A percentile compares a stretch with the other conserved stretches of the same genome.
These are phyloP conservation scores for Pocillopora damicornis DNA, from an alignment of 64 coral and sea anemone species.

Conservation along the genomic window DNA sequence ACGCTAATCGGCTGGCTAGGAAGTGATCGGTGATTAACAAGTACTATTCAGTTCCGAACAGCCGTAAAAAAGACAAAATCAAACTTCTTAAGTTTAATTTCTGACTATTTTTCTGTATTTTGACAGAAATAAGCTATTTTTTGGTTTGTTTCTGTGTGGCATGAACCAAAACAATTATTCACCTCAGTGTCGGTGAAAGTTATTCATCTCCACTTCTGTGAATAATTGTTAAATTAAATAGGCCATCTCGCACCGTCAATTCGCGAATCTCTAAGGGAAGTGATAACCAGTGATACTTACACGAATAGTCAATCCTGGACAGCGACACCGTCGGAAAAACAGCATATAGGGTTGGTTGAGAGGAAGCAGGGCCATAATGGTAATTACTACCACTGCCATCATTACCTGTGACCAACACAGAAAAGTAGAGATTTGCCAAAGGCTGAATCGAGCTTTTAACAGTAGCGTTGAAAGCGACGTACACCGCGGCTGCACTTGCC, in stretches of 20 bases:
- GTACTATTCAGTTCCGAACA: no score
- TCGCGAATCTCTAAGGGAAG: neutral
- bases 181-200: no score
- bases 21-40: no score
- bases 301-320: constrained; percentile 7
- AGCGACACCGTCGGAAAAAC: constrained; percentile 74
- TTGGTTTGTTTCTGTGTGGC: no score
- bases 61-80: no score
- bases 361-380: constrained; percentile 38
- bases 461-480: constrained; percentile 29
- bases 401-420: constrained; percentile 11
- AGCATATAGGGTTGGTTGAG: constrained; percentile 55
- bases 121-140: no score
- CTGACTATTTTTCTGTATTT: no score
- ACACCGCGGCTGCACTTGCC: neutral
- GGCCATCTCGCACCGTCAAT: neutral
- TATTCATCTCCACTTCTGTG: no score
- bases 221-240: no score
- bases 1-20: no score
- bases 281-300: constrained; percentile 5
- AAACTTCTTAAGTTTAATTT: no score
- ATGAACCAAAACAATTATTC: no score
- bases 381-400: neutral
- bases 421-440: constrained; percentile 73
- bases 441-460: constrained; percentile 64